These are phyloP conservation scores for Lepidocyrtinus sp. DNA, from an alignment of 2,888 invertebrate genomes.

Conservation along the genomic window DNA sequence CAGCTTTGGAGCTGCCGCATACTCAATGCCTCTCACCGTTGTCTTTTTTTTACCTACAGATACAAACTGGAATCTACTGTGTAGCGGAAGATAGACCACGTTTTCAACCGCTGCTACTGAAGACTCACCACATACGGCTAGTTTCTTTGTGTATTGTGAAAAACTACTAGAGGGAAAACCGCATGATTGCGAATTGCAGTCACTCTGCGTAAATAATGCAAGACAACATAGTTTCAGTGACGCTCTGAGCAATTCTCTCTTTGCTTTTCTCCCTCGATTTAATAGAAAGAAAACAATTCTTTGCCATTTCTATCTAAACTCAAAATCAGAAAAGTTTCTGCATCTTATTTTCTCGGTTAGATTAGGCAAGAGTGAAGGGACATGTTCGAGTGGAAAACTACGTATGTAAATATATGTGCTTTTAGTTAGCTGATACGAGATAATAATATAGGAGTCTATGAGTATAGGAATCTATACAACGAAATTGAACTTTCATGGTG, in stretches of 20 bases:
- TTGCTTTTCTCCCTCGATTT: constrained; percentile 1
- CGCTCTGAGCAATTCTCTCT: constrained; percentile 13
- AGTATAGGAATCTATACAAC: too few species aligned
- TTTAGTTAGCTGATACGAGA: too few species aligned
- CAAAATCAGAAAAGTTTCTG: constrained; percentile 1
- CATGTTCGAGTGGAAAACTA: too few species aligned
- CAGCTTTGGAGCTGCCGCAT: background rate
- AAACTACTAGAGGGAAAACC: constrained; percentile 25
- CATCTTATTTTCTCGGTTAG: background rate
- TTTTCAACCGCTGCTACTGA: background rate
- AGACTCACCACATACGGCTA: constrained; percentile 18
- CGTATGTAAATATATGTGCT: too few species aligned
- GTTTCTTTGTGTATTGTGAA: background rate
- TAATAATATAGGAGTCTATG: too few species aligned
- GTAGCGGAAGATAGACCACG: background rate
- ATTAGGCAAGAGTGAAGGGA: background rate
- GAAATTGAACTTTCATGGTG: too few species aligned
- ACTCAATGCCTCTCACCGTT: background rate
- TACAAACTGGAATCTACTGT: background rate
- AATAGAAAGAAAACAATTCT: constrained; percentile 15
- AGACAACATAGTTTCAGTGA: constrained; percentile 16
- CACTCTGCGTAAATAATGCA: constrained; percentile 30
- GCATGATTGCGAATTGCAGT: constrained; percentile 36
- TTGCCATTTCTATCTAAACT: background rate
- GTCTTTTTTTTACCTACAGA: constrained; percentile 14